phyloP scores from a whole-genome alignment of 2,113 vertebrate genomes.

The Glareola pratincola region DNA sequence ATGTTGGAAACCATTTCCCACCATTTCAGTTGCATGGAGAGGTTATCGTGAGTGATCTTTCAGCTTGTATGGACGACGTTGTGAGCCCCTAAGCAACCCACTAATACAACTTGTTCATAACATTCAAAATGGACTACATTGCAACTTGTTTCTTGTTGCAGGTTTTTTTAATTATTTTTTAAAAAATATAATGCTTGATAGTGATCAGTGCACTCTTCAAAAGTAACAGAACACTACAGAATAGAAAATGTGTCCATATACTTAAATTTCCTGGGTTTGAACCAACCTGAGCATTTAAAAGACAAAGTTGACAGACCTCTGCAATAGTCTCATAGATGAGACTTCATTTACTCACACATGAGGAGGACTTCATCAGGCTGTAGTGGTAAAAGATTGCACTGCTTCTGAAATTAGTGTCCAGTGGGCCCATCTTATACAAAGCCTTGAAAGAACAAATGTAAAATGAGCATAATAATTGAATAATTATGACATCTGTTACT shows the following conservation, averaged over 20 bases:
- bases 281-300: background rate
- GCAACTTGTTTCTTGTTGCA: background rate
- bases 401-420: slow-evolving; percentile 78
- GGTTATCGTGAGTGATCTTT: background rate
- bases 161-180: background rate
- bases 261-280: background rate
- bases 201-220: background rate
- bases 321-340: slow-evolving; percentile 27
- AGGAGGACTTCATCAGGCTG: slow-evolving; percentile 58
- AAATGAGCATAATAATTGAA: slow-evolving; percentile 87
- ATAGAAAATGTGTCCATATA: background rate
- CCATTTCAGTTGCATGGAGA: background rate
- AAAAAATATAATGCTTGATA: background rate
- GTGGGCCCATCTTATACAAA: slow-evolving; percentile 15
- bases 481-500: slow-evolving; percentile 96
- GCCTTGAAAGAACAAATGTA: slow-evolving; percentile 74
- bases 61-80: background rate
- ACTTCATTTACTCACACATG: slow-evolving; percentile 48
- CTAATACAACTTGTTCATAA: background rate
- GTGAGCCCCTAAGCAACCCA: fast-evolving
- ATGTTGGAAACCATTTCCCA: background rate
- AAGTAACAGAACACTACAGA: background rate
- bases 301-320: slow-evolving; percentile 21
- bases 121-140: background rate
- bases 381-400: slow-evolving; percentile 71